phyloP scores from a whole-genome alignment of 2,888 invertebrate species.

The Thysanoteuthis rhombus region DNA sequence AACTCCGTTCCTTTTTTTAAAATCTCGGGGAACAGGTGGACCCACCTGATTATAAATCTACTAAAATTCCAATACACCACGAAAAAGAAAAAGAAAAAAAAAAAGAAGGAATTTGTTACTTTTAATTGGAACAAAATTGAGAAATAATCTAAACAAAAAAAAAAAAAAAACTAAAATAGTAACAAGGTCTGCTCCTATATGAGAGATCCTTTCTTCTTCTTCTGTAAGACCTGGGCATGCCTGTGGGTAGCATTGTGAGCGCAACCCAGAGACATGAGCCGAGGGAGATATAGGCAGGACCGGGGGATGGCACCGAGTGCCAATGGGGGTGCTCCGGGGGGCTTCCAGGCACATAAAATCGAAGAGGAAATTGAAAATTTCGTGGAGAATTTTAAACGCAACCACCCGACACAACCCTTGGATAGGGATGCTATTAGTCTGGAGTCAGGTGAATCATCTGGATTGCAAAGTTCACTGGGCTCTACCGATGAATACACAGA shows the following conservation, averaged over 20 bases:
- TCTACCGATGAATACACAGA: slow-evolving; percentile 55
- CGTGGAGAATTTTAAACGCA: slow-evolving; percentile 59
- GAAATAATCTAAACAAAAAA: not conserved
- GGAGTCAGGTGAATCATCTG: slow-evolving; percentile 47
- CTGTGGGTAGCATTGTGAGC: not conserved
- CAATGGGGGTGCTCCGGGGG: slow-evolving; percentile 23
- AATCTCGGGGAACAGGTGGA: not conserved
- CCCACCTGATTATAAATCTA: not conserved
- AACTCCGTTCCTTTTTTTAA: not conserved
- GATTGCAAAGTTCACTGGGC: slow-evolving; percentile 55
- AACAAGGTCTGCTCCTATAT: not conserved
- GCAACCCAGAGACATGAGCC: slow-evolving; percentile 31
- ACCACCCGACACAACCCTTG: slow-evolving; percentile 43
- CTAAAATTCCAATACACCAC: not conserved
- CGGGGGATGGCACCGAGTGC: slow-evolving; percentile 16
- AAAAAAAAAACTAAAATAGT: no score
- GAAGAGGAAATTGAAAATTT: slow-evolving; percentile 60
- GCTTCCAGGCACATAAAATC: slow-evolving; percentile 45
- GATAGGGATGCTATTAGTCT: slow-evolving; percentile 46
- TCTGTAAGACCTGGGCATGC: not conserved
- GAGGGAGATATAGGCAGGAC: slow-evolving; percentile 30
- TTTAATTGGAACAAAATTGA: not conserved
- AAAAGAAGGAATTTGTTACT: no score
- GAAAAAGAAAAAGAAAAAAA: not conserved
- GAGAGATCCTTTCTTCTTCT: not conserved